Conservation (phyloP, 1,140 invertebrate species). For the Procambarus virginalis region DNA sequence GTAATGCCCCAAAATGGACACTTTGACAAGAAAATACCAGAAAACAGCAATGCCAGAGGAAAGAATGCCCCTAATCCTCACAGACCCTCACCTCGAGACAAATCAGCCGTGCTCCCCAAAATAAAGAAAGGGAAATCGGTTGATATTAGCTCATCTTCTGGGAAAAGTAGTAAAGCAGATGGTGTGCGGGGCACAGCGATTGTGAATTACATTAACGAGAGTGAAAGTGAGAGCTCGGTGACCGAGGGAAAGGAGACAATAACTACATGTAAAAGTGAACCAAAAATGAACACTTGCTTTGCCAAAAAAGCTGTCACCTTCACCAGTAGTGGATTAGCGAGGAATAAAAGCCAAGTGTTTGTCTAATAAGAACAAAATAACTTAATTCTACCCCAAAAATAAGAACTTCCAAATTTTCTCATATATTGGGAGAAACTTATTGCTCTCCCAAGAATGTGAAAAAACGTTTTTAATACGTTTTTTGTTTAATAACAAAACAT, state of each 20-base stretch:
- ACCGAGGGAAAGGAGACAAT: not conserved
- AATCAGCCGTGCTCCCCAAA: not conserved
- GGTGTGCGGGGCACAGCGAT: not conserved
- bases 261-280: not conserved
- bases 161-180: not conserved
- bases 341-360: slow-evolving; percentile 42
- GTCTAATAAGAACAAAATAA: slow-evolving; percentile 10
- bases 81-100: not conserved
- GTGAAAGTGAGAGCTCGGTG: not conserved
- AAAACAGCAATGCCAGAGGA: not conserved
- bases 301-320: not conserved
- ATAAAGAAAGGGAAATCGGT: not conserved
- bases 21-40: not conserved
- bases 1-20: not conserved
- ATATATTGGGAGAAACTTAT: not conserved
- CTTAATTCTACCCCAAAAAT: not conserved
- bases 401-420: not conserved
- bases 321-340: slow-evolving; percentile 12
- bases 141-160: not conserved
- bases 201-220: slow-evolving; percentile 23
- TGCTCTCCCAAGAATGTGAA: too few relatives aligned
- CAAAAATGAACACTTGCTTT: not conserved
- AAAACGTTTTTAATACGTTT: not conserved
- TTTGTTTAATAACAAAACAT: too few relatives aligned
- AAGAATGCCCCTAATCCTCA: not conserved